Evolutionary conservation across 2,113 vertebrate genomes (phyloP).

Genomic region (Apodemus sylvaticus): DNA sequence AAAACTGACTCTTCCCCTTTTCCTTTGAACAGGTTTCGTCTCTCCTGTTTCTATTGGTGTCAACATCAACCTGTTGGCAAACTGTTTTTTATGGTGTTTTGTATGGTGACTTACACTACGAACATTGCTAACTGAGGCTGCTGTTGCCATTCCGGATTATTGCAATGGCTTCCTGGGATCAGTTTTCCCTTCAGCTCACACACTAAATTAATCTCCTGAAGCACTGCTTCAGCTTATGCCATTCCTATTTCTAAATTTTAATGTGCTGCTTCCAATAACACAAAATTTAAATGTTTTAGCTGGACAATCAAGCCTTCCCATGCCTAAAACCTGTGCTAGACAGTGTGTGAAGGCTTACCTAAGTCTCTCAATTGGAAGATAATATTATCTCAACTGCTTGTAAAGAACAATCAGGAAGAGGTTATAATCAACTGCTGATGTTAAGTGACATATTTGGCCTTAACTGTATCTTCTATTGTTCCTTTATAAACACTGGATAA

Average conservation of each 20-base stretch:
- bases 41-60: conserved; percentile 4
- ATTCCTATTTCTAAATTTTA: not conserved
- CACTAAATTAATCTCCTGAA: conserved; percentile 34
- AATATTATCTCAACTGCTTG: not conserved
- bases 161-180: not conserved
- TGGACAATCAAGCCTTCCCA: not conserved
- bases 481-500: not conserved
- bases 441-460: not conserved
- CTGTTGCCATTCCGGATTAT: not conserved
- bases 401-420: not conserved
- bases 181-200: not conserved
- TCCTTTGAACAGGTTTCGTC: not conserved
- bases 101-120: not conserved
- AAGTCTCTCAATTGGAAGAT: not conserved
- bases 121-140: not conserved
- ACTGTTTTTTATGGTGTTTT: not conserved
- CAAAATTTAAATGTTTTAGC: not conserved
- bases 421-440: not conserved
- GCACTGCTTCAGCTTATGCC: not conserved
- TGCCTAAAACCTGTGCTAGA: not conserved
- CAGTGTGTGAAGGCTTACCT: not conserved
- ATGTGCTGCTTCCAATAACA: conserved; percentile 21
- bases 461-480: conserved; percentile 42
- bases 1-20: not conserved
- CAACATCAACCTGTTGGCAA: not conserved